A percentile compares a stretch with the other conserved stretches of the same genome.
These are phyloP conservation scores for Apodemia zela DNA, from an alignment of 2,888 invertebrate species.

Conservation along the genomic window DNA sequence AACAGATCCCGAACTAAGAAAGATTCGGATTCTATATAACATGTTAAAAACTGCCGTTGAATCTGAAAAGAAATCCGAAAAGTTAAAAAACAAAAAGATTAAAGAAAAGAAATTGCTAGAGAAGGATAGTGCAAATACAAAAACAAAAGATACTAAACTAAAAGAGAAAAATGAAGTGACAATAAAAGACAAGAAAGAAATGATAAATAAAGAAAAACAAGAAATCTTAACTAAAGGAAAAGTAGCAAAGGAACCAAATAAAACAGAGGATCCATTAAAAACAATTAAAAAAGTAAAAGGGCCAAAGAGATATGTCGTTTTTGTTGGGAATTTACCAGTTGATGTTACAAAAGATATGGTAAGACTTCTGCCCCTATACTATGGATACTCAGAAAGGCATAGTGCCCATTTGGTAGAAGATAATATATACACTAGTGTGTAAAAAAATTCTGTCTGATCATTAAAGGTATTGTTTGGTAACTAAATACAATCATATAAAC, in stretches of 20 bases:
- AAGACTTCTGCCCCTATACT: slow-evolving; percentile 18
- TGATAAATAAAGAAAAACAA: slow-evolving; percentile 30
- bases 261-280: slow-evolving; percentile 25
- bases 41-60: slow-evolving; percentile 51
- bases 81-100: slow-evolving; percentile 33
- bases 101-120: slow-evolving; percentile 25
- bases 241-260: slow-evolving; percentile 6
- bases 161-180: slow-evolving; percentile 22
- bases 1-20: slow-evolving; percentile 53
- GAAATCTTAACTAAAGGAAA: slow-evolving; percentile 21
- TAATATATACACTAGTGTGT: too few relatives aligned
- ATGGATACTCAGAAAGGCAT: too few relatives aligned
- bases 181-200: slow-evolving; percentile 26
- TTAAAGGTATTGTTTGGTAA: too few relatives aligned
- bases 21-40: slow-evolving; percentile 61
- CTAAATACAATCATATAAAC: too few relatives aligned
- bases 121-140: slow-evolving; percentile 16
- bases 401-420: too few relatives aligned
- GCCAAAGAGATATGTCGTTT: slow-evolving; percentile 71
- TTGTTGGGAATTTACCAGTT: slow-evolving; percentile 65
- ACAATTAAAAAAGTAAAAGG: slow-evolving; percentile 46
- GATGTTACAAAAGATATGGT: slow-evolving; percentile 59
- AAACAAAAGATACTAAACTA: slow-evolving; percentile 14
- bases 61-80: slow-evolving; percentile 16
- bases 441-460: too few relatives aligned